A percentile compares a stretch with the other conserved stretches of the same genome.
Conservation (phyloP, 2,888 invertebrate genomes). For the Rhagonycha fulva region DNA sequence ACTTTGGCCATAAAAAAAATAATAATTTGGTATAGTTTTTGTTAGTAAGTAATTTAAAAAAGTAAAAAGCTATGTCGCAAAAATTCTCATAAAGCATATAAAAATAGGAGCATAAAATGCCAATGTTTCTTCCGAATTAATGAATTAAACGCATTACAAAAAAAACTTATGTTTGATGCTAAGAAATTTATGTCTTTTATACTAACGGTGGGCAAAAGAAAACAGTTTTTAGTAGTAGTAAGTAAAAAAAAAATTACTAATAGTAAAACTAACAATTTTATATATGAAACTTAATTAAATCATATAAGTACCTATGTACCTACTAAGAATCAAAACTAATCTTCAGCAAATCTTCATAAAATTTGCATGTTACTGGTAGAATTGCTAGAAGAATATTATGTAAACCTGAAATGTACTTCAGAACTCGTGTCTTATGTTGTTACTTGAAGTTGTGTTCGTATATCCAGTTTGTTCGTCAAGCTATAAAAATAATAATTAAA, state of each 20-base stretch:
- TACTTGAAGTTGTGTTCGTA: too few relatives aligned
- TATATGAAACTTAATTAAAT: neutral
- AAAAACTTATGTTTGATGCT: neutral
- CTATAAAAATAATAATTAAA: too few relatives aligned
- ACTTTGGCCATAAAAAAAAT: too few relatives aligned
- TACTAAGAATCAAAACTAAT: neutral
- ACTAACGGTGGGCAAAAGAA: neutral
- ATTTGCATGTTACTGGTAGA: neutral
- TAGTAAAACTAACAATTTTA: neutral
- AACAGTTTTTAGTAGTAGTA: neutral
- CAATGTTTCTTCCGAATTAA: neutral
- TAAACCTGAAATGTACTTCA: neutral
- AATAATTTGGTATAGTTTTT: too few relatives aligned
- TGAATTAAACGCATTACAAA: neutral
- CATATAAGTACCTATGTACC: too few relatives aligned
- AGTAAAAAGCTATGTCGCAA: neutral
- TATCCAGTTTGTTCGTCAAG: too few relatives aligned
- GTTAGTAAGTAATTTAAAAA: too few relatives aligned
- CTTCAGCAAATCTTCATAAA: too few relatives aligned
- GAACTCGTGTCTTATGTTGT: neutral
- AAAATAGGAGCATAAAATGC: neutral
- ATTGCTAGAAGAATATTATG: neutral
- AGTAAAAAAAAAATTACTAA: neutral
- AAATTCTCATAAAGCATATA: neutral
- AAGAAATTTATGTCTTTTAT: neutral